Conservation (phyloP, 1,140 invertebrate genomes). For the Rhyacophila brunnea region DNA sequence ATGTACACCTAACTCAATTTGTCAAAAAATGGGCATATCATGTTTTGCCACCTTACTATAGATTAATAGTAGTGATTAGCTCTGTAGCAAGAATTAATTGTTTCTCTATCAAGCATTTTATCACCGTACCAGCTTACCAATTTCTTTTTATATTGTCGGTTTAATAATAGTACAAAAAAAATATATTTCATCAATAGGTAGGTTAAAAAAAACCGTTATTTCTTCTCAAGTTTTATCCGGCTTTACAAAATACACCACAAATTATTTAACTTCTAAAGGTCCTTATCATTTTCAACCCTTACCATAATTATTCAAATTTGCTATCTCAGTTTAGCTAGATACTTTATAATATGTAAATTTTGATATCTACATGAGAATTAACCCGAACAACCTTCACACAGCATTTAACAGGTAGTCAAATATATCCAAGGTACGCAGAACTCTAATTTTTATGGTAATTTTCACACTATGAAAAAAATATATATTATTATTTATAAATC, state of each 20-base stretch:
- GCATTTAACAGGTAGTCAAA: background rate
- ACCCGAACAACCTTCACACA: no score
- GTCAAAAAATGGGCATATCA: no score
- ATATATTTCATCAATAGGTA: no score
- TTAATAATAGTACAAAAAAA: no score
- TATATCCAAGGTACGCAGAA: background rate
- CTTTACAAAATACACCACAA: conserved; percentile 11
- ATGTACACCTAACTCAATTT: no score
- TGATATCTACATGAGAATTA: background rate
- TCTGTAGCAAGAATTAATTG: no score
- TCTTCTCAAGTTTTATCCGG: conserved; percentile 11
- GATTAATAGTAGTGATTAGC: no score
- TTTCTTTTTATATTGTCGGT: no score
- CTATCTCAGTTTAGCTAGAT: conserved; percentile 9
- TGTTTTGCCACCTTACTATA: no score
- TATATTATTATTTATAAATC: no score
- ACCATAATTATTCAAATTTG: conserved; percentile 19
- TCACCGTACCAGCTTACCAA: no score
- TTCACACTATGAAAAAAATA: background rate
- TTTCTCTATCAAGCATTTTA: no score
- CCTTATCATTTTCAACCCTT: conserved; percentile 3
- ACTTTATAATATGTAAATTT: conserved; percentile 13
- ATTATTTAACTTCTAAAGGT: conserved; percentile 1
- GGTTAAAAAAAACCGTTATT: conserved; percentile 12
- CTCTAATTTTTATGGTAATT: conserved; percentile 1